Conservation (phyloP, 2,888 invertebrate species). For the Actias luna region DNA sequence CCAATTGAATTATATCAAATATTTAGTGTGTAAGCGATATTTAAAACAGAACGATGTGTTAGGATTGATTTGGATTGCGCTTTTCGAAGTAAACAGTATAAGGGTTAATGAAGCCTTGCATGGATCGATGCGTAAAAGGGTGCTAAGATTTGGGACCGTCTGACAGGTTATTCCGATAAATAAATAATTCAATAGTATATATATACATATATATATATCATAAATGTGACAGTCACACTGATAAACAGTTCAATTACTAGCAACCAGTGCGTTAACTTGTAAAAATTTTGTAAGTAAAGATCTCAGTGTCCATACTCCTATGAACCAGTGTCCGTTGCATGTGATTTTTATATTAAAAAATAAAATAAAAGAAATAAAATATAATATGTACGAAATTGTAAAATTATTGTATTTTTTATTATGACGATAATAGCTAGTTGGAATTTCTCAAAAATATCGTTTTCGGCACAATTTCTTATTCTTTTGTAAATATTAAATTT, state of each 20-base stretch:
- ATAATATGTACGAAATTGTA: too few relatives aligned
- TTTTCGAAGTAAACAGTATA: constrained; percentile 42
- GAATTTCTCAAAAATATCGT: constrained; percentile 70
- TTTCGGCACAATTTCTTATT: constrained; percentile 71
- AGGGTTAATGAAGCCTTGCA: constrained; percentile 58
- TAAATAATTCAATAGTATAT: too few relatives aligned
- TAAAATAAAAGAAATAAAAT: constrained; percentile 48
- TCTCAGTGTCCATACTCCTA: constrained; percentile 75
- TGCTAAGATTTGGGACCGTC: constrained; percentile 61
- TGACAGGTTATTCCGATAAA: constrained; percentile 30
- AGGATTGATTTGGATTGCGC: constrained; percentile 35
- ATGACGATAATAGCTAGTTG: constrained; percentile 63
- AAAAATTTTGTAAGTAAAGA: constrained; percentile 45
- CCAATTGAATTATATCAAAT: constrained; percentile 55
- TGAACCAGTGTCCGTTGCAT: constrained; percentile 77
- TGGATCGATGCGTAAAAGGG: constrained; percentile 52
- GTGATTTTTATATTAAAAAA: constrained; percentile 63
- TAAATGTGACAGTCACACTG: constrained; percentile 32
- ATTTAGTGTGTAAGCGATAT: constrained; percentile 49
- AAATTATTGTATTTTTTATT: constrained; percentile 60
- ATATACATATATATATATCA: constrained; percentile 33
- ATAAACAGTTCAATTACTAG: constrained; percentile 34
- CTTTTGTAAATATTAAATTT: constrained; percentile 77
- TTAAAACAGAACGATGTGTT: constrained; percentile 19
- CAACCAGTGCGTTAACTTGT: constrained; percentile 55